phyloP scores from a whole-genome alignment of 2,113 vertebrate species.

The Myiozetetes cayanensis region DNA sequence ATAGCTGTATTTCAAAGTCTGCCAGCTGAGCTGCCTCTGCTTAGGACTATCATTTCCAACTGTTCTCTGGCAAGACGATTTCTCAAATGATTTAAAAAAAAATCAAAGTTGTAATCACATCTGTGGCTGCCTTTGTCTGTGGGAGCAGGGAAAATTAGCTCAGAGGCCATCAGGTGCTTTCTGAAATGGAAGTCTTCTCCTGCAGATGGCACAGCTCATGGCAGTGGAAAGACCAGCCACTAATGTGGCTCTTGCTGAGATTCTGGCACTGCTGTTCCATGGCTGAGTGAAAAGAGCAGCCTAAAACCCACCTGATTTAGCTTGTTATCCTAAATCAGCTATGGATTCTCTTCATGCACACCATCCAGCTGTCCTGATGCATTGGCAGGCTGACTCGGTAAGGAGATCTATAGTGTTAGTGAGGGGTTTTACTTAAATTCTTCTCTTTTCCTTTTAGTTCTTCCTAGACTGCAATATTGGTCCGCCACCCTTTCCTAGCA shows the following conservation, averaged over 20 bases:
- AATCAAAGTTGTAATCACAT: constrained; percentile 33
- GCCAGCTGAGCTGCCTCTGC: constrained; percentile 16
- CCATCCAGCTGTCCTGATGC: constrained; percentile 40
- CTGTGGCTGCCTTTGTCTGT: constrained; percentile 6
- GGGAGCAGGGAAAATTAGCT: constrained; percentile 22
- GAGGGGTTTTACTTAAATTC: constrained; percentile 47
- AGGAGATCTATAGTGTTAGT: constrained; percentile 41
- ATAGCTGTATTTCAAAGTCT: constrained; percentile 17
- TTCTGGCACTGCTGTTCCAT: background rate
- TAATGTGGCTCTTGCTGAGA: constrained; percentile 26
- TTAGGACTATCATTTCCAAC: constrained; percentile 26
- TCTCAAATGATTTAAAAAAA: constrained; percentile 27
- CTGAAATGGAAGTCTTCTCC: constrained; percentile 28
- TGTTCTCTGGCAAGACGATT: constrained; percentile 14
- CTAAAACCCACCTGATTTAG: constrained; percentile 1
- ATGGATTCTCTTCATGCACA: constrained; percentile 31
- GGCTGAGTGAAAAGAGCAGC: constrained; percentile 3
- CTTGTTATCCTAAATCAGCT: background rate
- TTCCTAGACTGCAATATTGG: background rate
- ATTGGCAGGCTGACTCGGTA: constrained; percentile 21
- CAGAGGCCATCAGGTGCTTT: background rate
- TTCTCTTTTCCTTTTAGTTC: constrained; percentile 14
- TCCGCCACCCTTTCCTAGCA: background rate
- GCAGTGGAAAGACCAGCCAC: background rate
- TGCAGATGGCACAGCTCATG: background rate